phyloP scores from a whole-genome alignment of 2,113 vertebrate species.

The Sisor rabdophorus region DNA sequence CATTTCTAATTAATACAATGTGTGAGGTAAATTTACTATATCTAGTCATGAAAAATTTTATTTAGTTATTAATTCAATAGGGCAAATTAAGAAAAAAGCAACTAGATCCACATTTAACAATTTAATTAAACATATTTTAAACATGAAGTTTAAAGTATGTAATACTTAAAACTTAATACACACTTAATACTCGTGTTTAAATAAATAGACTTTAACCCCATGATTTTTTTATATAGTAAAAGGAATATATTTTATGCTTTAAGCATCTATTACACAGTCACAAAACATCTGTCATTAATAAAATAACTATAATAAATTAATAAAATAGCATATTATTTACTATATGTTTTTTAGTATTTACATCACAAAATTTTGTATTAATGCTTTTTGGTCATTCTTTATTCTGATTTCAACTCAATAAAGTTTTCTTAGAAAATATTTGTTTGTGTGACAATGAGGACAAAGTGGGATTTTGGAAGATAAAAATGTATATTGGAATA shows the following conservation, averaged over 20 bases:
- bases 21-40: neutral
- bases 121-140: neutral
- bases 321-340: neutral
- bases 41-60: neutral
- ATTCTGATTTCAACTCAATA: neutral
- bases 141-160: neutral
- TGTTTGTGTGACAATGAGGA: neutral
- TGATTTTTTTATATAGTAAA: neutral
- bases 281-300: too few relatives aligned
- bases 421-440: neutral
- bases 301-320: neutral
- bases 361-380: neutral
- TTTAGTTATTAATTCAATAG: neutral
- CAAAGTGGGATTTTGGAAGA: neutral
- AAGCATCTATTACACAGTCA: neutral
- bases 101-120: neutral
- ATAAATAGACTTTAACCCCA: neutral
- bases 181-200: neutral
- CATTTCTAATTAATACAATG: neutral
- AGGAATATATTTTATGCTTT: neutral
- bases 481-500: neutral
- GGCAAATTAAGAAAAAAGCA: neutral
- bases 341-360: neutral
- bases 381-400: neutral
- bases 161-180: too few relatives aligned